Percentiles rank a stretch among this genome's conserved stretches.
Conservation (phyloP, 2,113 vertebrate genomes). For the Lophura nycthemera region DNA sequence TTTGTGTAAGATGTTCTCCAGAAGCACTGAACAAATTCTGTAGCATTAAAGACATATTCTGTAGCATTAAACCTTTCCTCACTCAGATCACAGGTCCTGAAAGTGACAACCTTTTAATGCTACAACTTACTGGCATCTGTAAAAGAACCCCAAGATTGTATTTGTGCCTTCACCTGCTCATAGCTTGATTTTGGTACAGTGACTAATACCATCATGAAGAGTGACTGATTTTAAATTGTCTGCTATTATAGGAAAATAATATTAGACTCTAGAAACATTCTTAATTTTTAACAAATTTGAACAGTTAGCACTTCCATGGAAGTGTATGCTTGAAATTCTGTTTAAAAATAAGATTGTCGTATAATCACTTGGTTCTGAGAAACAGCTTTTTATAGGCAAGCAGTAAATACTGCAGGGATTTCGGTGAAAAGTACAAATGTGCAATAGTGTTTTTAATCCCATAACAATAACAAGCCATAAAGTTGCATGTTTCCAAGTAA, state of each 20-base stretch:
- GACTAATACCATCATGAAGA: background rate
- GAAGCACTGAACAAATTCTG: background rate
- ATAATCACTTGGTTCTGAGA: background rate
- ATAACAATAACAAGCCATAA: background rate
- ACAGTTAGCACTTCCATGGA: background rate
- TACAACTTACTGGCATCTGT: background rate
- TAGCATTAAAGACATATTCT: background rate
- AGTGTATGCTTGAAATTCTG: background rate
- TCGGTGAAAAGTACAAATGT: background rate
- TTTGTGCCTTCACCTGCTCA: background rate
- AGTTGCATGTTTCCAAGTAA: background rate
- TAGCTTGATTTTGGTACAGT: background rate
- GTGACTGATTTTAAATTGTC: background rate
- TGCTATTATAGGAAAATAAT: background rate
- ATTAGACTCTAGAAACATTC: background rate
- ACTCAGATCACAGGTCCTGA: rapidly evolving
- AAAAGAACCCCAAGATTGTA: background rate
- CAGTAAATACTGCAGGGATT: background rate
- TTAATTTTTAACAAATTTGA: background rate
- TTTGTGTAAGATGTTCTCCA: background rate
- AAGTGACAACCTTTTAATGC: background rate
- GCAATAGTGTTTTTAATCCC: background rate
- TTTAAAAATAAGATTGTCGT: background rate
- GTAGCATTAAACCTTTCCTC: background rate
- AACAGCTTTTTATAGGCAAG: background rate